Evolutionary conservation across 2,888 invertebrate genomes (phyloP).

Genomic region (Drosophila diplacantha): DNA sequence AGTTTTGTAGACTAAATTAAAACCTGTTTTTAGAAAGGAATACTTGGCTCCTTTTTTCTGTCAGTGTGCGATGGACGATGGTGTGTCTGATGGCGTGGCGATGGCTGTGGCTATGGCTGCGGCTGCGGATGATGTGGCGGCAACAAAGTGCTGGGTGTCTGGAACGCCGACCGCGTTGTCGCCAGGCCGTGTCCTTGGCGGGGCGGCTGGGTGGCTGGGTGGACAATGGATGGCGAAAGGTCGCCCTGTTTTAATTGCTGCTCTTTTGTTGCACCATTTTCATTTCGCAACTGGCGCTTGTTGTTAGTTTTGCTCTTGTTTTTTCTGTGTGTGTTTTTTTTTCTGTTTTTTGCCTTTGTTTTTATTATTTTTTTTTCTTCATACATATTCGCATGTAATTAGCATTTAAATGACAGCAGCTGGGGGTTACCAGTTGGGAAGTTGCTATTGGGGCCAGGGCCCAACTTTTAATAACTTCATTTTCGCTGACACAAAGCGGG

Average conservation of each 20-base stretch:
- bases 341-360: background rate
- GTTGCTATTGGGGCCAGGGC: slow-evolving; percentile 28
- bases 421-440: slow-evolving; percentile 1
- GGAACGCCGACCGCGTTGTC: slow-evolving; percentile 44
- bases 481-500: slow-evolving; percentile 25
- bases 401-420: slow-evolving; percentile 50
- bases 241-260: slow-evolving; percentile 37
- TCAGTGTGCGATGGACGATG: background rate
- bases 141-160: slow-evolving; percentile 35
- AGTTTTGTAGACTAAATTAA: too few species aligned
- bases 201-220: slow-evolving; percentile 1
- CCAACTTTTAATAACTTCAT: slow-evolving; percentile 61
- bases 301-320: slow-evolving; percentile 10
- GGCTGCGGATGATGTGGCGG: slow-evolving; percentile 22
- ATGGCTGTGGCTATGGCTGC: background rate
- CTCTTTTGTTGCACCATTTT: slow-evolving; percentile 38
- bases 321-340: background rate
- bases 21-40: too few species aligned
- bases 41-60: background rate
- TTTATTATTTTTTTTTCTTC: background rate
- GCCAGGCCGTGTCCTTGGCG: slow-evolving; percentile 31
- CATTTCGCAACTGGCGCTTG: slow-evolving; percentile 7
- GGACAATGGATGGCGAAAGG: slow-evolving; percentile 3
- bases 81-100: slow-evolving; percentile 3
- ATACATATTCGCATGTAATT: slow-evolving; percentile 45